Evolutionary conservation across 2,888 invertebrate genomes (phyloP).

Genomic region (Chymomyza procnemis): DNA sequence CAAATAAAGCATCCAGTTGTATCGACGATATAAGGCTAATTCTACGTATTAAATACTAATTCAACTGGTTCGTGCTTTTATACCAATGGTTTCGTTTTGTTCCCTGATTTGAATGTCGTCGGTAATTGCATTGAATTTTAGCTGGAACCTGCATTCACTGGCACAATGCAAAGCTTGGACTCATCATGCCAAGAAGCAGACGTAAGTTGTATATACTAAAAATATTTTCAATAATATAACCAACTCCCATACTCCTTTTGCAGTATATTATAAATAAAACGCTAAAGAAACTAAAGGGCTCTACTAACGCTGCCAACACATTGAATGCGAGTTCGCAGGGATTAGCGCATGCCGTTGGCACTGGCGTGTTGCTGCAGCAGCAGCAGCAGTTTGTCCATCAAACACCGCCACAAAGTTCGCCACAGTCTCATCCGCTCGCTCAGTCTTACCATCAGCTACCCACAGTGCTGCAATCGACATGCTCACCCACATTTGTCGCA

Average conservation of each 20-base stretch:
- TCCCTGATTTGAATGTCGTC: conserved; percentile 73
- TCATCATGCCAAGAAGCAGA: conserved; percentile 84
- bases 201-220: conserved; percentile 78
- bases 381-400: conserved; percentile 49
- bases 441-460: conserved; percentile 65
- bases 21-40: neutral
- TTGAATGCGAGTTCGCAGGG: conserved; percentile 54
- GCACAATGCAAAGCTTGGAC: conserved; percentile 84
- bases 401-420: conserved; percentile 36
- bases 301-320: conserved; percentile 51
- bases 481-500: conserved; percentile 40
- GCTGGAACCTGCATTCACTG: conserved; percentile 66
- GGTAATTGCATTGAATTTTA: conserved; percentile 61
- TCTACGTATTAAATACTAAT: neutral
- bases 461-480: conserved; percentile 54
- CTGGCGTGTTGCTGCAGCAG: conserved; percentile 48
- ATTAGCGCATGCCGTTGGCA: conserved; percentile 52
- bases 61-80: neutral
- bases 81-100: neutral
- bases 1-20: neutral
- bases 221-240: neutral
- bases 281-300: conserved; percentile 77
- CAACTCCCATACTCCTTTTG: conserved; percentile 1
- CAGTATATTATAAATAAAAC: conserved; percentile 79
- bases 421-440: conserved; percentile 48